Conservation (phyloP, 2,797 vertebrate genomes). For the Onychomys torridus region DNA sequence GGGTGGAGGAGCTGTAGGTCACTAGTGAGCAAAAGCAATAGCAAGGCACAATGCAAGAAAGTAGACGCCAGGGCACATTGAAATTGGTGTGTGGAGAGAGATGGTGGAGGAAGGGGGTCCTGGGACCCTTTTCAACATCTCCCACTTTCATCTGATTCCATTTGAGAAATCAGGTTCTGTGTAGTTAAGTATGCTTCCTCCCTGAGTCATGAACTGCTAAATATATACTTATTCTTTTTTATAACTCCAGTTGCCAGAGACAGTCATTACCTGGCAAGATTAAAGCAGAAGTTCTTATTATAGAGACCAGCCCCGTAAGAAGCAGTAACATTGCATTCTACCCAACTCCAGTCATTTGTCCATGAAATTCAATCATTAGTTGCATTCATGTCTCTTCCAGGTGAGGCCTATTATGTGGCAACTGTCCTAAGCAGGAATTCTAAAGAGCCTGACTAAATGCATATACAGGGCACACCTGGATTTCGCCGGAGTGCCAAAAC, state of each 20-base stretch:
- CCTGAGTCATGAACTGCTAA: conserved; percentile 75
- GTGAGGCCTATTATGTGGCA: conserved; percentile 63
- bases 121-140: conserved; percentile 19
- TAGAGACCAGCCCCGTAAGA: conserved; percentile 72
- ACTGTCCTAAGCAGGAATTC: conserved; percentile 63
- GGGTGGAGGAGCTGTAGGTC: background rate
- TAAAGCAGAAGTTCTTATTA: conserved; percentile 71
- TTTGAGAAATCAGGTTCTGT: conserved; percentile 32
- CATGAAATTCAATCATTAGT: conserved; percentile 77
- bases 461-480: conserved; percentile 66
- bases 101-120: background rate
- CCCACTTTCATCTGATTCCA: background rate
- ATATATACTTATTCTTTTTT: conserved; percentile 74
- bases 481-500: conserved; percentile 32
- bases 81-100: background rate
- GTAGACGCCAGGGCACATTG: background rate
- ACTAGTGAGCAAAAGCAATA: background rate
- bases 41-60: background rate
- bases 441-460: conserved; percentile 59
- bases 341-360: conserved; percentile 65
- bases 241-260: conserved; percentile 73
- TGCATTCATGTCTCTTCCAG: conserved; percentile 71
- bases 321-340: conserved; percentile 75
- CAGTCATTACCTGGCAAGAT: conserved; percentile 81
- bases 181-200: conserved; percentile 39